These are phyloP conservation scores for Epinephelus awoara DNA, from an alignment of 2,797 vertebrate genomes.

Conservation along the genomic window DNA sequence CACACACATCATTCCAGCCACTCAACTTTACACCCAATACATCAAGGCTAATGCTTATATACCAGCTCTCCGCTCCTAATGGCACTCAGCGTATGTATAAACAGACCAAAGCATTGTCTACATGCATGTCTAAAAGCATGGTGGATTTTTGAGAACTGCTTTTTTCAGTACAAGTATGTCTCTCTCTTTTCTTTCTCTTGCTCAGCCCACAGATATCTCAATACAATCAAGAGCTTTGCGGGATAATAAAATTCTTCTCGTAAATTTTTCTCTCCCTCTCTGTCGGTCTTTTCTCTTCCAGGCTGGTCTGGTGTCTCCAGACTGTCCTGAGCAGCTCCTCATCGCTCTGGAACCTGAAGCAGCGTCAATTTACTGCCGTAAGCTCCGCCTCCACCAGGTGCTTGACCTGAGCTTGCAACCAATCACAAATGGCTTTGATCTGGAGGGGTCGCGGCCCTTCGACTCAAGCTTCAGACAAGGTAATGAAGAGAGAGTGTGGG, in stretches of 20 bases:
- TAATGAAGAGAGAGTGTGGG: slow-evolving; percentile 32
- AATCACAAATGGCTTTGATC: slow-evolving; percentile 79
- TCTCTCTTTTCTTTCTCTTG: not conserved
- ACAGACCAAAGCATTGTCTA: not conserved
- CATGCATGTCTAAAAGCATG: not conserved
- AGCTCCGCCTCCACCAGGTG: slow-evolving; percentile 94
- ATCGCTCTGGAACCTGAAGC: slow-evolving; percentile 96
- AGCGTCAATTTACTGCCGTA: slow-evolving; percentile 95
- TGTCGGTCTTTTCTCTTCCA: slow-evolving; percentile 56
- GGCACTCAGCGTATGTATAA: not conserved
- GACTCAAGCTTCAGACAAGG: slow-evolving; percentile 96
- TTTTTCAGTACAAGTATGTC: not conserved
- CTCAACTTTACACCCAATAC: slow-evolving; percentile 42
- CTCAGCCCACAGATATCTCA: not conserved
- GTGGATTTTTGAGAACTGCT: not conserved
- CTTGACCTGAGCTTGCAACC: slow-evolving; percentile 91
- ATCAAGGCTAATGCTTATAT: slow-evolving; percentile 10
- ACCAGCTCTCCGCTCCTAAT: slow-evolving; percentile 15
- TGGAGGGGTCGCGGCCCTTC: slow-evolving; percentile 81
- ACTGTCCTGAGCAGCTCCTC: slow-evolving; percentile 92
- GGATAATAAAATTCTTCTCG: not conserved
- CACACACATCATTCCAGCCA: slow-evolving; percentile 19
- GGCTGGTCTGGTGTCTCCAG: slow-evolving; percentile 91
- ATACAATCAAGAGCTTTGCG: not conserved
- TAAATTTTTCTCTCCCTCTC: slow-evolving; percentile 2